These are phyloP conservation scores for Campaea margaritaria DNA, from an alignment of 2,888 invertebrate species.

Conservation along the genomic window DNA sequence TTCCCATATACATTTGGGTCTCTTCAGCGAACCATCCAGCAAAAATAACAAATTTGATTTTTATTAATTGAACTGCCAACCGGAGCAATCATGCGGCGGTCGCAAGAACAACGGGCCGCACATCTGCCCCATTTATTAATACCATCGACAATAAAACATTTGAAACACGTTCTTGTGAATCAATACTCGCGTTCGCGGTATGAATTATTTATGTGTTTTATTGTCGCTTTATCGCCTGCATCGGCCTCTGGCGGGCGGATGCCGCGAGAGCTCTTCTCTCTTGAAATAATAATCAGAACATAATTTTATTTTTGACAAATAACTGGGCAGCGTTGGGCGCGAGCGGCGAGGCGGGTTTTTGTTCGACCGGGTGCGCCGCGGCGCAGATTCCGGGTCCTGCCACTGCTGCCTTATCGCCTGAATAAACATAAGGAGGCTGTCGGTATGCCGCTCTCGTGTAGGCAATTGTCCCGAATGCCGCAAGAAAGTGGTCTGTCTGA, in stretches of 20 bases:
- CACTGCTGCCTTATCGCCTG: slow-evolving; percentile 49
- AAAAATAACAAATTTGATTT: slow-evolving; percentile 69
- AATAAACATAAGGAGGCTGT: slow-evolving; percentile 62
- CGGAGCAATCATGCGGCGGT: slow-evolving; percentile 57
- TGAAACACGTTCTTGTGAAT: slow-evolving; percentile 84
- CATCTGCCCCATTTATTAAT: slow-evolving; percentile 83
- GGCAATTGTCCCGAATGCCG: slow-evolving; percentile 57
- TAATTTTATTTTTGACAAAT: slow-evolving; percentile 84
- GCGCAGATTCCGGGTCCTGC: slow-evolving; percentile 54
- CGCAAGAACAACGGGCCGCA: slow-evolving; percentile 62
- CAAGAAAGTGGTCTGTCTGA: slow-evolving; percentile 28
- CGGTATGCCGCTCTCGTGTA: slow-evolving; percentile 62
- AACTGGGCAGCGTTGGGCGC: slow-evolving; percentile 67
- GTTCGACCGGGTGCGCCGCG: slow-evolving; percentile 50
- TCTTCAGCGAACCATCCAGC: slow-evolving; percentile 34
- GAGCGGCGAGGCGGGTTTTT: slow-evolving; percentile 64
- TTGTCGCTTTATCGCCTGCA: slow-evolving; percentile 81
- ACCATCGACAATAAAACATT: slow-evolving; percentile 78
- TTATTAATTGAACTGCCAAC: slow-evolving; percentile 74
- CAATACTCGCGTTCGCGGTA: slow-evolving; percentile 72
- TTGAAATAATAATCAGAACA: slow-evolving; percentile 80
- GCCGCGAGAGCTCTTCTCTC: slow-evolving; percentile 56
- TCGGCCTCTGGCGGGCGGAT: slow-evolving; percentile 62
- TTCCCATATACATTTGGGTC: slow-evolving; percentile 5
- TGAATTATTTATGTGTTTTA: slow-evolving; percentile 84